Conservation (phyloP, 2,797 vertebrate species). For the Anableps anableps region DNA sequence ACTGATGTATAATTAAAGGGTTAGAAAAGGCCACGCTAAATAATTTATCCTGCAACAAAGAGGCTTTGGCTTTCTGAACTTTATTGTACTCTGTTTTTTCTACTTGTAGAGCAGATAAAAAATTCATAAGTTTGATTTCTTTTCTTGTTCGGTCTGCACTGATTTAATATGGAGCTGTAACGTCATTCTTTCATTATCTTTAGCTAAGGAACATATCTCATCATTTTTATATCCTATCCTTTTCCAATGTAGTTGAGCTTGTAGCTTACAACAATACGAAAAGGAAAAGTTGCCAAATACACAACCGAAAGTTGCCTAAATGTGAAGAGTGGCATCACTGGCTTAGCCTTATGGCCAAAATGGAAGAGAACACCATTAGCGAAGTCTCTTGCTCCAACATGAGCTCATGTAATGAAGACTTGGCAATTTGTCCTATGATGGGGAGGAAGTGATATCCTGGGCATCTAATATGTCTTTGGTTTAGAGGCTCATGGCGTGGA, state of each 20-base stretch:
- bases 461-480: not conserved
- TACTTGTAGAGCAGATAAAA: conserved; percentile 57
- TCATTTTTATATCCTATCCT: not conserved
- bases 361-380: not conserved
- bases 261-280: not conserved
- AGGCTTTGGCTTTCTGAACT: conserved; percentile 69
- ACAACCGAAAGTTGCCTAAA: not conserved
- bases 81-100: conserved; percentile 46
- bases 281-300: not conserved
- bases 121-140: conserved; percentile 55
- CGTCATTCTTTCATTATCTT: conserved; percentile 24
- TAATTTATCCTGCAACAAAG: conserved; percentile 79
- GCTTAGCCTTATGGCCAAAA: not conserved
- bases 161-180: conserved; percentile 45
- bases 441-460: not conserved
- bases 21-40: conserved; percentile 76
- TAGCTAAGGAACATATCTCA: not conserved
- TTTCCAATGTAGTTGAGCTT: not conserved
- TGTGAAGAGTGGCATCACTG: not conserved
- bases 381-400: not conserved
- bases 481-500: not conserved
- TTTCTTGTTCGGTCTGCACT: conserved; percentile 38
- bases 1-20: conserved; percentile 84
- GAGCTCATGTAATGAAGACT: not conserved
- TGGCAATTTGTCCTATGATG: not conserved